phyloP scores from a whole-genome alignment of 2,113 vertebrate species.

The Xiphorhynchus elegans region DNA sequence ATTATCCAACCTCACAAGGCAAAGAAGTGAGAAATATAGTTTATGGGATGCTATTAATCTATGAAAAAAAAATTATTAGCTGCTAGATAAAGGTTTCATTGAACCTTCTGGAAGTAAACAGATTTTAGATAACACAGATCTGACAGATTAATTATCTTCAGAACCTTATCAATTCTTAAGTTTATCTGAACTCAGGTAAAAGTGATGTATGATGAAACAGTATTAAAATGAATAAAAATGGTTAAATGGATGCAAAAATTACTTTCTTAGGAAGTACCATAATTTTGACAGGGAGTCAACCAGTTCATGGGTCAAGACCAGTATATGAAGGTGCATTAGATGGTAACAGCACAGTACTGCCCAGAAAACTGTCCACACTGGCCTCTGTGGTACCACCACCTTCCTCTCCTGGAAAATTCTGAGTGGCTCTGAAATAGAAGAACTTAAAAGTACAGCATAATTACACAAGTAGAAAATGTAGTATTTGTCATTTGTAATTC shows the following conservation, averaged over 20 bases:
- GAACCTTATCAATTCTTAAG: background rate
- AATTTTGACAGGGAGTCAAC: background rate
- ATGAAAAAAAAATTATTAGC: background rate
- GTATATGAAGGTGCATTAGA: accelerated
- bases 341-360: background rate
- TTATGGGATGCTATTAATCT: background rate
- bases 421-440: background rate
- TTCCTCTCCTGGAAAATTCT: background rate
- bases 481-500: background rate
- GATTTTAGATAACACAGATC: background rate
- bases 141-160: background rate
- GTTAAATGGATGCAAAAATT: background rate
- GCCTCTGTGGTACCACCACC: background rate
- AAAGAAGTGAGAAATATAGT: background rate
- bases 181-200: background rate
- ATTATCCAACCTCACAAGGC: background rate
- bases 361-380: background rate
- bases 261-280: background rate
- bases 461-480: background rate
- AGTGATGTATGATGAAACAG: background rate
- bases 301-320: accelerated
- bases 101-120: background rate
- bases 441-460: background rate
- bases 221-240: background rate
- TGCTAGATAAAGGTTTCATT: background rate